Evolutionary conservation across 2,797 vertebrate species (phyloP).

Genomic region (Myotis pilosus): DNA sequence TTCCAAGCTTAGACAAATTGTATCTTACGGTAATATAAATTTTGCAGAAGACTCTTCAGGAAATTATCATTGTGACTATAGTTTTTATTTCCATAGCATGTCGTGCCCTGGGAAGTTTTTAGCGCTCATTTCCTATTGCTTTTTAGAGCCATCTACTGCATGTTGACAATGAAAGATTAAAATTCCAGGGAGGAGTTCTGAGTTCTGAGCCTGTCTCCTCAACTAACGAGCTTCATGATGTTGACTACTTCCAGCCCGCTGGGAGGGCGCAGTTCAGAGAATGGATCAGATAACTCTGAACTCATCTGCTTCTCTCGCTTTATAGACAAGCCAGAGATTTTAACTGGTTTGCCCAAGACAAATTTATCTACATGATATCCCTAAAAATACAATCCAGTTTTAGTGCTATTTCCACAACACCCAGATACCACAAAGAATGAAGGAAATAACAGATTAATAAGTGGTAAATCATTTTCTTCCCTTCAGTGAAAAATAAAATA

Average conservation of each 20-base stretch:
- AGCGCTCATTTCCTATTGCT: not conserved
- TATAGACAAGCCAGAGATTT: not conserved
- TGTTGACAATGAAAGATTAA: not conserved
- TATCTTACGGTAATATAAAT: not conserved
- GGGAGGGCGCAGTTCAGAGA: not conserved
- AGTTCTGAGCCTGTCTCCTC: not conserved
- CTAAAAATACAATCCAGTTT: not conserved
- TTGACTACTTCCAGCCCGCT: not conserved
- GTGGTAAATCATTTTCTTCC: not conserved
- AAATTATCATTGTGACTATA: not conserved
- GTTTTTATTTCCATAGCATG: not conserved
- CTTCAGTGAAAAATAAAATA: not conserved
- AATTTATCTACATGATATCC: not conserved
- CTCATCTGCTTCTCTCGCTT: not conserved
- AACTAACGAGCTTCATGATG: not conserved
- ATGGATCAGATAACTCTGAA: not conserved
- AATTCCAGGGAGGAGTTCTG: not conserved
- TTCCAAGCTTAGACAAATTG: not conserved
- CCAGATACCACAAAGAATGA: not conserved
- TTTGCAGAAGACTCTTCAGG: not conserved
- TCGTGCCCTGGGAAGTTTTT: not conserved
- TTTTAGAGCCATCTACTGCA: not conserved
- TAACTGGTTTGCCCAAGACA: slow-evolving; percentile 18
- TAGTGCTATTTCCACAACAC: not conserved
- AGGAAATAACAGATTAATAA: not conserved